Evolutionary conservation across 1,140 invertebrate species (phyloP).

Genomic region (Apis mellifera): DNA sequence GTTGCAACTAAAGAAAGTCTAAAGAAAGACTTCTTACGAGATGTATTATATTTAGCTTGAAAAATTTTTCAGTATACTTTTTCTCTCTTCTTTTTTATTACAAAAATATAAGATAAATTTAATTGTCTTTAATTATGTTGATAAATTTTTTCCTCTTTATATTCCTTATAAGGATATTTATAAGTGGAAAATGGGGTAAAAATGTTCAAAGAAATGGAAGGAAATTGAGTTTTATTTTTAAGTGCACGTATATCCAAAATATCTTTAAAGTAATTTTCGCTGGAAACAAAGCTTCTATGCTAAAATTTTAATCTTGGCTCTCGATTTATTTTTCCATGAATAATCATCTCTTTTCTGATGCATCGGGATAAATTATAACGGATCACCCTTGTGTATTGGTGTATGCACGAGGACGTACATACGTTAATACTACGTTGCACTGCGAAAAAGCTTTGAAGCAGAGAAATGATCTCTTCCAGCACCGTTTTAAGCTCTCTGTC

Average conservation of each 20-base stretch:
- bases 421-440: slow-evolving; percentile 18
- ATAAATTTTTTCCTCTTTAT: too few relatives aligned
- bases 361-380: neutral
- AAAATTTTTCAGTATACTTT: too few relatives aligned
- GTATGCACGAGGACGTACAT: slow-evolving; percentile 19
- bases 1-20: too few relatives aligned
- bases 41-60: too few relatives aligned
- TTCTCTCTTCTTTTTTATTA: too few relatives aligned
- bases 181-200: neutral
- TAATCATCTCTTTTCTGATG: neutral
- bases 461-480: slow-evolving; percentile 51
- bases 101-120: too few relatives aligned
- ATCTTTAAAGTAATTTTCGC: neutral
- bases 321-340: neutral
- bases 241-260: neutral
- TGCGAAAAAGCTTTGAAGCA: slow-evolving; percentile 54
- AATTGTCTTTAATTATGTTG: too few relatives aligned
- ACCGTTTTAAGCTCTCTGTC: slow-evolving; percentile 21
- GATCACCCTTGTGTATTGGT: slow-evolving; percentile 21
- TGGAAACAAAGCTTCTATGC: neutral
- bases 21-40: too few relatives aligned
- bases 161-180: neutral
- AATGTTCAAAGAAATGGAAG: neutral
- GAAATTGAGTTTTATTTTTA: neutral
- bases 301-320: neutral